Evolutionary conservation across 2,888 invertebrate genomes (phyloP).

Genomic region (Aleiodes testaceus): DNA sequence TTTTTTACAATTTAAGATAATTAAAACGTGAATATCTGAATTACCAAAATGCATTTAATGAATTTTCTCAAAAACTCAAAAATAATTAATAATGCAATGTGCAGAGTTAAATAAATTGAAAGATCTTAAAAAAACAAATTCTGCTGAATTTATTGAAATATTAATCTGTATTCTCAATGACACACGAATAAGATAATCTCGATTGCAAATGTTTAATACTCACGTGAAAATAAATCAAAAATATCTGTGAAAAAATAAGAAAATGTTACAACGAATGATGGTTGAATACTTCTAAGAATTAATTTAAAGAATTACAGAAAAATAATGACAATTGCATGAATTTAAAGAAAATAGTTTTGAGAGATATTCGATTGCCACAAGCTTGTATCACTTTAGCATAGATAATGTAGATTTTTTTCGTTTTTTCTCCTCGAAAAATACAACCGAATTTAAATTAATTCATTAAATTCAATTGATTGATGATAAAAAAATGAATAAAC

Average conservation of each 20-base stretch:
- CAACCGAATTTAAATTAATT: neutral
- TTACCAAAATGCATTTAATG: neutral
- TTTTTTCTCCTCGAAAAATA: neutral
- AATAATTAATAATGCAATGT: neutral
- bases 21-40: neutral
- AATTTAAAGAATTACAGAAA: neutral
- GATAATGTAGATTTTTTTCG: neutral
- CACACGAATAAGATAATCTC: neutral
- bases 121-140: too few relatives aligned
- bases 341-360: constrained; percentile 4
- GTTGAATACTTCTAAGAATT: neutral
- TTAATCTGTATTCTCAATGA: neutral
- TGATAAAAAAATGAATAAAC: too few relatives aligned
- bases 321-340: neutral
- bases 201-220: neutral
- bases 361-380: neutral
- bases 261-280: constrained; percentile 16
- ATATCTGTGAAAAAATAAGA: neutral
- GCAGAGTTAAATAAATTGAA: too few relatives aligned
- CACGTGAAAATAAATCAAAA: neutral
- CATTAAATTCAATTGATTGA: too few relatives aligned
- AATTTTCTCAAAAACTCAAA: neutral
- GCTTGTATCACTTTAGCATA: neutral
- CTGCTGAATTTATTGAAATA: neutral
- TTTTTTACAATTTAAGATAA: constrained; percentile 4